A percentile compares a stretch with the other conserved stretches of the same genome.
Evolutionary conservation across 2,888 invertebrate genomes (phyloP).

Genomic region (Crepidodera aurea): DNA sequence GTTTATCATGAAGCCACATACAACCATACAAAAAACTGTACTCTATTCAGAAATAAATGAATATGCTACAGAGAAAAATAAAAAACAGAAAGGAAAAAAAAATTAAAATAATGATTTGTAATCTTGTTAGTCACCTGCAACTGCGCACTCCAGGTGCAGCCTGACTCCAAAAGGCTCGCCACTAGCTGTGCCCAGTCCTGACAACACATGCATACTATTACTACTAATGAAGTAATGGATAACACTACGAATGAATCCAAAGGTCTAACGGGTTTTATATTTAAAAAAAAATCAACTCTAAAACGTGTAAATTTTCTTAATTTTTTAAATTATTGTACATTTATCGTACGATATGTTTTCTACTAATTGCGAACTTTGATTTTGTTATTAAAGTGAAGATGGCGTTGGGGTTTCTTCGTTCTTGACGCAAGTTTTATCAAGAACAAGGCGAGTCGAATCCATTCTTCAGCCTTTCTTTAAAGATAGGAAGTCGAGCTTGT

Average conservation of each 20-base stretch:
- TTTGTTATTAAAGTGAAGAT: no score
- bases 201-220: conserved; percentile 50
- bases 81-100: conserved; percentile 35
- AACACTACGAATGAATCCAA: not conserved
- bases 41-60: conserved; percentile 30
- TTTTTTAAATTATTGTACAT: no score
- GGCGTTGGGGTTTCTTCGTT: no score
- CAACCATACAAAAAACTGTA: not conserved
- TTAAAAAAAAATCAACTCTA: no score
- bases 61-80: conserved; percentile 32
- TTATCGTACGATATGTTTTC: no score
- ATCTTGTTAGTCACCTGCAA: conserved; percentile 70
- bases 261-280: no score
- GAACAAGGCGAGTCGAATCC: no score
- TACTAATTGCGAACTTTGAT: no score
- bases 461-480: no score
- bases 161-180: conserved; percentile 85
- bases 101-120: conserved; percentile 40
- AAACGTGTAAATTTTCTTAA: no score
- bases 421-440: no score
- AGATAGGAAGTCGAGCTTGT: no score
- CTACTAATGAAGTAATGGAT: conserved; percentile 17
- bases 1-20: not conserved
- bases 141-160: conserved; percentile 83
- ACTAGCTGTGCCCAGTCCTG: conserved; percentile 88